These are phyloP conservation scores for Uropetala carovei DNA, from an alignment of 2,888 invertebrate species.

Conservation along the genomic window DNA sequence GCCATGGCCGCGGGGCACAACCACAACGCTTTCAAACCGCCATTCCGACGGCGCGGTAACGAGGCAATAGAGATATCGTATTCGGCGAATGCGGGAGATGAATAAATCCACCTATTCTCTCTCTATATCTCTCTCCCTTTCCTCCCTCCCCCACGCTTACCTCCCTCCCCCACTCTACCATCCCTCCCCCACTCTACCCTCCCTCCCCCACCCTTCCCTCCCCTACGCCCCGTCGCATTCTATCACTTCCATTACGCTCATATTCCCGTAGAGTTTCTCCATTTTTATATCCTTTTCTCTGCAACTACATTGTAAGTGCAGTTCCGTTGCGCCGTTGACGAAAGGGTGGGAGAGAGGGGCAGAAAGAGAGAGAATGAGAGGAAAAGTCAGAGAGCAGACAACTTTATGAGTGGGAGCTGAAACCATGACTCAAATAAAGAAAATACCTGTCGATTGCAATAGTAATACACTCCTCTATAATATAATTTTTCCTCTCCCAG, in stretches of 20 bases:
- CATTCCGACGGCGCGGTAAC: constrained; percentile 58
- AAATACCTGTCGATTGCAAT: too few relatives aligned
- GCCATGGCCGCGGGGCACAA: constrained; percentile 58
- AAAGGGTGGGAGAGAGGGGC: too few relatives aligned
- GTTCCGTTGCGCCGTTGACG: not conserved
- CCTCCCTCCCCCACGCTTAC: not conserved
- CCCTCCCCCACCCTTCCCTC: not conserved
- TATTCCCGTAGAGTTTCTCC: not conserved
- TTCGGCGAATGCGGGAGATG: constrained; percentile 13
- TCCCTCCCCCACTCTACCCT: not conserved
- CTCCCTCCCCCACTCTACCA: not conserved
- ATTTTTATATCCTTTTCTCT: not conserved
- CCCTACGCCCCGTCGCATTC: not conserved
- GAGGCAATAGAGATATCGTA: constrained; percentile 54
- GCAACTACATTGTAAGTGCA: not conserved
- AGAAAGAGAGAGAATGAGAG: too few relatives aligned
- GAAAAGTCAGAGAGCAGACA: too few relatives aligned
- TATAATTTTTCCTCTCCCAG: too few relatives aligned
- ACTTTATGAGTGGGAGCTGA: too few relatives aligned
- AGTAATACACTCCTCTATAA: too few relatives aligned
- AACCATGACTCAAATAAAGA: too few relatives aligned
- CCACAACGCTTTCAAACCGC: constrained; percentile 54
- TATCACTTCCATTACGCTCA: not conserved
- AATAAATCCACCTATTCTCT: constrained; percentile 17
- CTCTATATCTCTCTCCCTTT: not conserved